Evolutionary conservation across 2,888 invertebrate species (phyloP).

Genomic region (Clanis bilineata): DNA sequence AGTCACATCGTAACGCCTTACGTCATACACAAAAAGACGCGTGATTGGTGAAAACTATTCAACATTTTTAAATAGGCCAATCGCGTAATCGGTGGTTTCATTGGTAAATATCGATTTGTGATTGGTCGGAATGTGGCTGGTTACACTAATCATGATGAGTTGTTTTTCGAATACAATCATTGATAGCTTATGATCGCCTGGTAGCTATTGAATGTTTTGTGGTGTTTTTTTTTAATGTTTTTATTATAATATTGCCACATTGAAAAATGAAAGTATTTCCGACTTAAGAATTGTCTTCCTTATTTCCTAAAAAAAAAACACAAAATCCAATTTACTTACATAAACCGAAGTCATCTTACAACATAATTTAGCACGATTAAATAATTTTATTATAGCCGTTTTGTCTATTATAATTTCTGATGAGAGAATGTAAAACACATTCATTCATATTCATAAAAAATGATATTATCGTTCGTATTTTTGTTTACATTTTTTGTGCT

Average conservation of each 20-base stretch:
- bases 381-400: not conserved
- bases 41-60: slow-evolving; percentile 3
- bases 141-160: no score
- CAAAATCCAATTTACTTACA: not conserved
- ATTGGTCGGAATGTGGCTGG: not conserved
- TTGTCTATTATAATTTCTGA: not conserved
- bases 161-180: not conserved
- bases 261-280: no score
- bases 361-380: not conserved
- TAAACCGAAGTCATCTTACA: not conserved
- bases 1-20: not conserved
- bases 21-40: not conserved
- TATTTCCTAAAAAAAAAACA: not conserved
- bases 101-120: not conserved
- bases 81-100: not conserved
- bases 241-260: no score
- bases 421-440: slow-evolving; percentile 5
- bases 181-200: not conserved
- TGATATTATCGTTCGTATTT: not conserved
- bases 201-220: not conserved
- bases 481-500: not conserved
- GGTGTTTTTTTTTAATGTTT: not conserved
- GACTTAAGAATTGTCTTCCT: no score
- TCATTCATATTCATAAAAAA: slow-evolving; percentile 2
- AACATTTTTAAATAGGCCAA: not conserved